Evolutionary conservation across 1,140 invertebrate genomes (phyloP).

Genomic region (Bombus huntii): DNA sequence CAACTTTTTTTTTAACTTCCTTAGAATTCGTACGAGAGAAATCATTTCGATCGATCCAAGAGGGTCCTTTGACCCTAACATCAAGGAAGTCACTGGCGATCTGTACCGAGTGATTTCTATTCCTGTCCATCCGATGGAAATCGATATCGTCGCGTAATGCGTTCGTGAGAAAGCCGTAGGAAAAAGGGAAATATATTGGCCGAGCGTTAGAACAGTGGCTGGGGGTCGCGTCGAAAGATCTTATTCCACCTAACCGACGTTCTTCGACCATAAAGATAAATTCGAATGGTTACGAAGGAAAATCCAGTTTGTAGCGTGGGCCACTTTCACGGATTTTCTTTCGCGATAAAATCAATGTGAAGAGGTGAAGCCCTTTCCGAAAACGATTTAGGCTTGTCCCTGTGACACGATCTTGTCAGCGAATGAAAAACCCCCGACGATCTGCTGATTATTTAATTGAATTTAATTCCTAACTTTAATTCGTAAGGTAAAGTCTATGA

Average conservation of each 20-base stretch:
- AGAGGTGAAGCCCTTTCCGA: too few relatives aligned
- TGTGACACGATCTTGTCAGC: neutral
- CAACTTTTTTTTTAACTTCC: too few relatives aligned
- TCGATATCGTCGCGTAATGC: neutral
- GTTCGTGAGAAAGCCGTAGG: too few relatives aligned
- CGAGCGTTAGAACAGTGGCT: neutral
- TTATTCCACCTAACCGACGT: slow-evolving; percentile 12
- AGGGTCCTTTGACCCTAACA: neutral
- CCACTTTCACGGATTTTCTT: slow-evolving; percentile 14
- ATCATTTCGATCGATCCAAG: neutral
- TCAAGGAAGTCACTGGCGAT: neutral
- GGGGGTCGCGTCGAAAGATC: slow-evolving; percentile 6
- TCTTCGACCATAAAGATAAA: slow-evolving; percentile 1
- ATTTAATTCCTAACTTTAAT: neutral
- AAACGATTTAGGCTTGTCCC: neutral
- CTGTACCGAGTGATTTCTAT: neutral
- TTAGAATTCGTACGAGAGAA: too few relatives aligned
- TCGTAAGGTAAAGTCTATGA: neutral
- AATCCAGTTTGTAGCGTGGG: slow-evolving; percentile 15
- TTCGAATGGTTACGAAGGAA: slow-evolving; percentile 3
- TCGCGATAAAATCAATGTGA: neutral
- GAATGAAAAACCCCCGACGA: neutral
- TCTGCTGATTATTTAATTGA: neutral
- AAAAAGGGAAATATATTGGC: slow-evolving; percentile 15
- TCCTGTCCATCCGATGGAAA: neutral